Evolutionary conservation across 2,888 invertebrate genomes (phyloP), one percentile per base, ranked within the genome.

Genomic region (Parapristionchus giblindavisi): DNA sequence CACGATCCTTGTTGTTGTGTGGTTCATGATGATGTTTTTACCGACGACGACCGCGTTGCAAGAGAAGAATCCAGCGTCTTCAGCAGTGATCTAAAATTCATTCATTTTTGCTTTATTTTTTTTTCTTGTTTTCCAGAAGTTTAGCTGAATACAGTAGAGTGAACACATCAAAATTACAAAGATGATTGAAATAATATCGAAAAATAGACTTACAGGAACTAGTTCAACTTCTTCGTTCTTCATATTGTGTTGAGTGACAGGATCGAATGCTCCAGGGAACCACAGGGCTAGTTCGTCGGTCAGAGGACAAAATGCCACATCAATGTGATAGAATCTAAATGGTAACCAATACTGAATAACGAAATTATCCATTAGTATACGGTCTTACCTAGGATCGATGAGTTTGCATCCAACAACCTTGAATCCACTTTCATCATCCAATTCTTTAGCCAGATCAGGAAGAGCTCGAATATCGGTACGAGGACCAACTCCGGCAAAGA

Each of bases 21-120:
- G 65, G 77, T 85, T 80, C 79, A 86, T 81, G 66, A 87, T 80
- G 36, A 87, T 85, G 54, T 81, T 86, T 58, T 85, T 79, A 27
- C 84, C 86, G 36, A 88, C 84, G 51, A 85, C 86, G 8, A 87
- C 87, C 1, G 85, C 82, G 76, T 87, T 87, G 79, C 87, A 87
- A 5, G 86, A 87, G 76, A 87, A 88, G 66, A 81, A 79, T 24
- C 77, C 77, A 17, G 87, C 87, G 73, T 87, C 87, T 56, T 80
- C 77, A 58, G 84, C 83, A 1, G 83, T 78, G 11, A 83, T 80
- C 80, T 82, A 48, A 40, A 79, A 76, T 65, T 21, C 29, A 56
- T 8, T 8, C 5, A 56, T 27, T 43, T 43, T 8, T 43, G 11
- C 43, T 17, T 14, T 17, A 43, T 17, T 14, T 17, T 43, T 43